Conservation (phyloP, 2,113 vertebrate genomes). For the Heptranchias perlo region DNA sequence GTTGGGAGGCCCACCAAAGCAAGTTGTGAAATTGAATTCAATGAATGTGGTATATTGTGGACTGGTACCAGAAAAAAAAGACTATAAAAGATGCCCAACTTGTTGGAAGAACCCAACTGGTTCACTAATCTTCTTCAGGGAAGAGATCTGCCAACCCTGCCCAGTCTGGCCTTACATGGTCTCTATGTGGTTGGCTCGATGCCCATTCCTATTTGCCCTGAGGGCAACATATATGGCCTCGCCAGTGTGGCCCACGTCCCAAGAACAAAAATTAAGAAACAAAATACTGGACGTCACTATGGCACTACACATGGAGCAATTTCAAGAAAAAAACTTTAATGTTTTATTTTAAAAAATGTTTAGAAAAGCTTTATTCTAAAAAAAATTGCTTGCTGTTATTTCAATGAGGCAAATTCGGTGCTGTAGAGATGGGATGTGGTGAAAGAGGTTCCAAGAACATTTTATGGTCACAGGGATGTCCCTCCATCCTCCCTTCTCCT, state of each 20-base stretch:
- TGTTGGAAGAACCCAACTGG: background rate
- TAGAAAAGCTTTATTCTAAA: too few species aligned
- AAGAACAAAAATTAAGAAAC: background rate
- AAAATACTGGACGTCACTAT: too few species aligned
- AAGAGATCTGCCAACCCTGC: background rate
- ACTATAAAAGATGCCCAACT: background rate
- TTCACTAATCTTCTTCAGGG: background rate
- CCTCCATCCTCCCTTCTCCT: background rate
- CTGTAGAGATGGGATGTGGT: too few species aligned
- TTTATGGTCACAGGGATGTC: background rate
- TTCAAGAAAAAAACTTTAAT: too few species aligned
- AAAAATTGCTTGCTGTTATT: too few species aligned
- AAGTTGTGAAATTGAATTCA: too few species aligned
- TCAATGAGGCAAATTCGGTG: background rate
- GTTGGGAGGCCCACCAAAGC: too few species aligned
- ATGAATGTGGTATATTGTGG: too few species aligned
- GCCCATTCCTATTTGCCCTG: too few species aligned
- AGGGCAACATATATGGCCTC: background rate
- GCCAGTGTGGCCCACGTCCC: background rate
- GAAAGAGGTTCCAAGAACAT: slow-evolving; percentile 43
- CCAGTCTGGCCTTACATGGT: background rate
- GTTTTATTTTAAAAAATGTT: too few species aligned
- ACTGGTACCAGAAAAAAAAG: background rate
- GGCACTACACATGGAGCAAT: too few species aligned
- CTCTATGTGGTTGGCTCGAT: background rate